Percentiles rank a stretch among this genome's conserved stretches.
Conservation (phyloP, 1,140 invertebrate species). For the Polyergus mexicanus region DNA sequence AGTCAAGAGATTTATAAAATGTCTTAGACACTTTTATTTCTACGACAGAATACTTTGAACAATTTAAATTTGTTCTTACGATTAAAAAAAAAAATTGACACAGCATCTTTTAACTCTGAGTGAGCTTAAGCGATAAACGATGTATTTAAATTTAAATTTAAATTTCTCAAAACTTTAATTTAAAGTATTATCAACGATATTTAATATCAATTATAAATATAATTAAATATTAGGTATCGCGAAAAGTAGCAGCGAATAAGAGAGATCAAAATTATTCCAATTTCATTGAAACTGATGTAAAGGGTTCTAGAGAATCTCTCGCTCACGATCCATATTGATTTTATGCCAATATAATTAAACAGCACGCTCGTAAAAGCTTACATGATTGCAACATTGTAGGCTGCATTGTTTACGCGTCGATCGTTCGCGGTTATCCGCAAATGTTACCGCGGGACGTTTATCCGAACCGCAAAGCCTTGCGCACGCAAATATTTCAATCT, state of each 20-base stretch:
- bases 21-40: neutral
- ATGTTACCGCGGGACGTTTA: slow-evolving; percentile 44
- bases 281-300: neutral
- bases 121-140: neutral
- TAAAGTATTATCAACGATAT: neutral
- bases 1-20: neutral
- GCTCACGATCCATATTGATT: neutral
- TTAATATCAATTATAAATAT: neutral
- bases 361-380: neutral
- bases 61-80: neutral
- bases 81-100: neutral
- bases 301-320: neutral
- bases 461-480: slow-evolving; percentile 26
- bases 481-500: slow-evolving; percentile 51
- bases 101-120: neutral
- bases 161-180: neutral
- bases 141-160: neutral
- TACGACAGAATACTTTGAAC: neutral
- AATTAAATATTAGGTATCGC: neutral
- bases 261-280: neutral
- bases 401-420: slow-evolving; percentile 46
- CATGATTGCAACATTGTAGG: slow-evolving; percentile 38
- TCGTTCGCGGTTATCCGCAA: slow-evolving; percentile 26
- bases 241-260: neutral
- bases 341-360: slow-evolving; percentile 34